phyloP scores from a whole-genome alignment of 2,113 vertebrate species.

The Rynchops niger region DNA sequence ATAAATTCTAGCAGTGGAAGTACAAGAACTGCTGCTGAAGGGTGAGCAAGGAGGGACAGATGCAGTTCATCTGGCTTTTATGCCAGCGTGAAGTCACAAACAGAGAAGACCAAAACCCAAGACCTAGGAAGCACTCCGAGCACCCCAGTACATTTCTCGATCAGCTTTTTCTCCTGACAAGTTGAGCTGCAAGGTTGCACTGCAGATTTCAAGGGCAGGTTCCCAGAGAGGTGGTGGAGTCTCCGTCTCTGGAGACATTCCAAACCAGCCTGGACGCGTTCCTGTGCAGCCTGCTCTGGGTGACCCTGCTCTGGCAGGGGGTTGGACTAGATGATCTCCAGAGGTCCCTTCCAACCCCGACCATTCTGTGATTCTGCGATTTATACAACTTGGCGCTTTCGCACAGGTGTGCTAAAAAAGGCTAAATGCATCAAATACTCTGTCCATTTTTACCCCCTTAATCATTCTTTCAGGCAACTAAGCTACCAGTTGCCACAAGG shows the following conservation, averaged over 20 bases:
- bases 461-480: neutral
- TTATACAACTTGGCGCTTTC: neutral
- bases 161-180: neutral
- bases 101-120: neutral
- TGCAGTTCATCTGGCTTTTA: neutral
- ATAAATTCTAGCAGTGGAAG: neutral
- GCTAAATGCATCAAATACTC: neutral
- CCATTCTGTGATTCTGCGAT: no score
- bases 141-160: neutral
- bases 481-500: neutral
- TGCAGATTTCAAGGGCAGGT: neutral
- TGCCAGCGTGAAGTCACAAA: neutral
- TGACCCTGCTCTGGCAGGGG: no score
- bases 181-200: neutral
- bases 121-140: rapidly evolving
- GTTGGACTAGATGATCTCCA: no score
- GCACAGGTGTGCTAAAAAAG: neutral
- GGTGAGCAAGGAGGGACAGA: neutral
- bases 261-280: no score
- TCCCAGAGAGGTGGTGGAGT: no score
- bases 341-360: no score
- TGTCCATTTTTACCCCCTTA: neutral
- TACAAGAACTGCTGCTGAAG: neutral
- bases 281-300: no score
- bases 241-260: no score